Evolutionary conservation across 2,888 invertebrate species (phyloP).

Genomic region (Harmothoe impar): DNA sequence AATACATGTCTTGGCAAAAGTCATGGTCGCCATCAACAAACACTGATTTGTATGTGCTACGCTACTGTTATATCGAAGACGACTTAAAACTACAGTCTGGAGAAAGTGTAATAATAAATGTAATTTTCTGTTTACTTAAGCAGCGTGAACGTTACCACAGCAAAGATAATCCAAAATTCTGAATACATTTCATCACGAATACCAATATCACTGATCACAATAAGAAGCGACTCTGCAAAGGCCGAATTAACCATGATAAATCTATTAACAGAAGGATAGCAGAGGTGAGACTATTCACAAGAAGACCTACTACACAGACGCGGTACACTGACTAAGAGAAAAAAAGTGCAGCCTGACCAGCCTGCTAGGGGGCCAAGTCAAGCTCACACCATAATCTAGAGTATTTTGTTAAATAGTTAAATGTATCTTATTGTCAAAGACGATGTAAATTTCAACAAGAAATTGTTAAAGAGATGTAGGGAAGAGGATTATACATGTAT

Average conservation of each 20-base stretch:
- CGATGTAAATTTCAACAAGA: conserved; percentile 58
- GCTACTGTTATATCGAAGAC: conserved; percentile 59
- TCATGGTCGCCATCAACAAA: conserved; percentile 59
- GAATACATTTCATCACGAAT: conserved; percentile 45
- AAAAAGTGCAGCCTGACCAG: background rate
- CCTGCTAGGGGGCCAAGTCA: background rate
- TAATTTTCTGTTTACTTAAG: conserved; percentile 36
- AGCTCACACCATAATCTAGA: conserved; percentile 62
- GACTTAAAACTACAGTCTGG: conserved; percentile 54
- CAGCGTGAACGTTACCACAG: conserved; percentile 54
- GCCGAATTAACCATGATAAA: conserved; percentile 42
- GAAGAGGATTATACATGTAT: conserved; percentile 54
- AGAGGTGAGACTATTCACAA: conserved; percentile 60
- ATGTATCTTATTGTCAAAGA: conserved; percentile 46
- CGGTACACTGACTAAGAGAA: conserved; percentile 18
- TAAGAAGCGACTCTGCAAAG: conserved; percentile 54
- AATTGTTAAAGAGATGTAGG: conserved; percentile 56
- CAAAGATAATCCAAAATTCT: conserved; percentile 51
- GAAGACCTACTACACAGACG: conserved; percentile 34
- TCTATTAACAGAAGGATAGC: conserved; percentile 57
- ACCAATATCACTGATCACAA: conserved; percentile 56
- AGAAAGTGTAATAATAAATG: conserved; percentile 57
- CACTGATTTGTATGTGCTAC: conserved; percentile 56
- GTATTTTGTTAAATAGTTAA: conserved; percentile 59
- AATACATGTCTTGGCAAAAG: conserved; percentile 33